phyloP scores from a whole-genome alignment of 2,888 invertebrate genomes.

The Petrolisthes cinctipes region DNA sequence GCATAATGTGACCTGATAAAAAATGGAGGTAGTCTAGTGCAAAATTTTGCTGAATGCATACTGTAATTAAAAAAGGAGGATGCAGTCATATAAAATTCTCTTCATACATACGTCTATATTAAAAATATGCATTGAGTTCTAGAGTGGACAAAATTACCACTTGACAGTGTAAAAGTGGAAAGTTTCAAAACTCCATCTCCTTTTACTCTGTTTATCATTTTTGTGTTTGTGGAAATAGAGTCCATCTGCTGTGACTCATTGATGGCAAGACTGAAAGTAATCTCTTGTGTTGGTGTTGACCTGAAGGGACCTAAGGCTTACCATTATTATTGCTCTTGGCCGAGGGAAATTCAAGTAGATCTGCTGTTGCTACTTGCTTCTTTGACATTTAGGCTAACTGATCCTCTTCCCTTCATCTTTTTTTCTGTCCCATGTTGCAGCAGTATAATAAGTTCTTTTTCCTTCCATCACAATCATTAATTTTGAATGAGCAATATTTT shows the following conservation, averaged over 20 bases:
- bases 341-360: background rate
- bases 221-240: background rate
- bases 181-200: background rate
- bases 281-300: constrained; percentile 3
- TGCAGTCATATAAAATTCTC: background rate
- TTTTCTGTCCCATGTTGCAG: no score
- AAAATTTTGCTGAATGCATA: background rate
- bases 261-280: background rate
- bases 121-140: background rate
- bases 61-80: background rate
- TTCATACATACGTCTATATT: background rate
- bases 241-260: background rate
- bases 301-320: constrained; percentile 41
- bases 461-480: no score
- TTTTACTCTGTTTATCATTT: background rate
- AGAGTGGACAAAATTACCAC: background rate
- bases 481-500: no score
- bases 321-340: constrained; percentile 35
- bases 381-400: no score
- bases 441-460: no score
- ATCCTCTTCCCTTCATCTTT: no score
- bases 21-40: background rate
- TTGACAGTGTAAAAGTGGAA: background rate
- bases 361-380: background rate
- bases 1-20: background rate